phyloP scores from a whole-genome alignment of 2,113 vertebrate species.

The Pelecanoides urinatrix region DNA sequence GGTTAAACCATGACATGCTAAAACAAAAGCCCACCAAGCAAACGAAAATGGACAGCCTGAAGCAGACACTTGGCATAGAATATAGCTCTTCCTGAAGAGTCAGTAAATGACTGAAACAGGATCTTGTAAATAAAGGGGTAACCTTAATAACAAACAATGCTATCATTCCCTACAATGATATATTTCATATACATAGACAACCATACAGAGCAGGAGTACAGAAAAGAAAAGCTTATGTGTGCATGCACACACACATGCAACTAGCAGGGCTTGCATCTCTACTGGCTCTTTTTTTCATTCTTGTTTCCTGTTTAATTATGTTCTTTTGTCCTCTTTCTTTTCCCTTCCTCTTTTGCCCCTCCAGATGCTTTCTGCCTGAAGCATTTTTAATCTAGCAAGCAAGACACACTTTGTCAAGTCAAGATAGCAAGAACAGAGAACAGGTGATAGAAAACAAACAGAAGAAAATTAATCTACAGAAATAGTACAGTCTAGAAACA shows the following conservation, averaged over 20 bases:
- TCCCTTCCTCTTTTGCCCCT: neutral
- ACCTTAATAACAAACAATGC: neutral
- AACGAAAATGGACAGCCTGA: neutral
- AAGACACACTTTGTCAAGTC: neutral
- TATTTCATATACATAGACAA: neutral
- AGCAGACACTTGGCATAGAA: neutral
- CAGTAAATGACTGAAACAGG: neutral
- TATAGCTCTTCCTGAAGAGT: neutral
- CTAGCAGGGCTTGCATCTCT: neutral
- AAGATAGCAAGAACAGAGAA: neutral
- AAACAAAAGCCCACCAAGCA: neutral
- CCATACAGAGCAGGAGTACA: neutral
- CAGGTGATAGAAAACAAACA: neutral
- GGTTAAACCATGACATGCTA: no score
- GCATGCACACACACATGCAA: neutral
- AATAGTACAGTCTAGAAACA: neutral
- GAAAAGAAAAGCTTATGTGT: neutral
- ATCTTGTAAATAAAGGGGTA: neutral
- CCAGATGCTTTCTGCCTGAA: neutral
- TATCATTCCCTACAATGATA: neutral
- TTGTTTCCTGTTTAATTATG: neutral
- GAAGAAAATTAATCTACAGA: neutral
- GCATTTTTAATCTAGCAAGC: conserved; percentile 2
- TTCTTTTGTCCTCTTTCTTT: neutral
- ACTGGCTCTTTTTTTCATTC: neutral